These are phyloP conservation scores for Benthosema pterotum DNA, from an alignment of 2,797 vertebrate species.

Conservation along the genomic window DNA sequence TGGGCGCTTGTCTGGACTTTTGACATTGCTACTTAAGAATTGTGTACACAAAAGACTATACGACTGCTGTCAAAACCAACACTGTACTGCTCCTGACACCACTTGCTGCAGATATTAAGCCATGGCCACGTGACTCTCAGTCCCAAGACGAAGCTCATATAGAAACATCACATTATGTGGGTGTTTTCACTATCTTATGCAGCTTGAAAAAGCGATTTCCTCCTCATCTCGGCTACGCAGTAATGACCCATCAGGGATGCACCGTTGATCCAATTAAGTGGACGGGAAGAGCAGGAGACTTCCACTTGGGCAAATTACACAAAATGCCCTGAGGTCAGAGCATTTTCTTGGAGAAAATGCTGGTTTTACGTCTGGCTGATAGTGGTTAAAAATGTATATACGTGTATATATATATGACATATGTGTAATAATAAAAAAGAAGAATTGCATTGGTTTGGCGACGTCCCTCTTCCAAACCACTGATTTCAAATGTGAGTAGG, in stretches of 20 bases:
- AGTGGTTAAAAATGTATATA: too few species aligned
- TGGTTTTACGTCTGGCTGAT: background rate
- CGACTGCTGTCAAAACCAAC: too few species aligned
- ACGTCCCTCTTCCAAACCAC: background rate
- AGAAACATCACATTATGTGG: too few species aligned
- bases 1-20: too few species aligned
- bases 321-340: background rate
- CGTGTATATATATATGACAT: too few species aligned
- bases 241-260: background rate
- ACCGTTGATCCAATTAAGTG: background rate
- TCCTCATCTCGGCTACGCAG: background rate
- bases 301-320: background rate
- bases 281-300: background rate
- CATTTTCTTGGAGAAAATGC: background rate
- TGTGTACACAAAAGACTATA: too few species aligned
- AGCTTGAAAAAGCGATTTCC: constrained; percentile 4
- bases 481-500: background rate
- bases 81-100: too few species aligned
- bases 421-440: too few species aligned
- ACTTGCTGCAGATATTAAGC: too few species aligned
- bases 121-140: background rate
- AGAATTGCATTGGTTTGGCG: too few species aligned
- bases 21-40: too few species aligned
- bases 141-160: too few species aligned
- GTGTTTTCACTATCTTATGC: background rate